Evolutionary conservation across 2,113 vertebrate species (phyloP).

Genomic region (Rhea pennata): DNA sequence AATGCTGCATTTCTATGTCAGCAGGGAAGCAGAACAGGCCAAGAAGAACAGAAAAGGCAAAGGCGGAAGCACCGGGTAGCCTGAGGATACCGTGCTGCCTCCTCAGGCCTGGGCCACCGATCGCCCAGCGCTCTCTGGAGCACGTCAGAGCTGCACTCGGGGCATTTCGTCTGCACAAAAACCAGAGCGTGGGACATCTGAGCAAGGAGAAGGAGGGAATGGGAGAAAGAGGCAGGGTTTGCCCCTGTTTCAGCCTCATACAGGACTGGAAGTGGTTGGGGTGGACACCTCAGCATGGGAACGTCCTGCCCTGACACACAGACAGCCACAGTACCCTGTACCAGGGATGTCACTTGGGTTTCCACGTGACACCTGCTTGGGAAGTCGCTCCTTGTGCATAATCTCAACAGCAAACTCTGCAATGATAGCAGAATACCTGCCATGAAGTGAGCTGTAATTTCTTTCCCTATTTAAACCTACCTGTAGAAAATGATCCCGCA

Average conservation of each 20-base stretch:
- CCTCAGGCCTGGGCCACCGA: not conserved
- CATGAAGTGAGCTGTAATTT: conserved; percentile 1
- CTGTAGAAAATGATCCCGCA: conserved; percentile 37
- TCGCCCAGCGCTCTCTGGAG: no score
- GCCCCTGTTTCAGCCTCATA: not conserved
- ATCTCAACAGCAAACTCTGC: not conserved
- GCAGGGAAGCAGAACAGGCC: not conserved
- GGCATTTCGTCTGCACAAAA: no score
- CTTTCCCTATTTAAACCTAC: conserved; percentile 20
- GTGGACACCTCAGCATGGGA: no score
- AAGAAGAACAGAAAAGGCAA: not conserved
- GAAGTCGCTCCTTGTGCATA: not conserved
- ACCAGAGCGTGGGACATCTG: no score
- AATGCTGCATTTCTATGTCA: not conserved
- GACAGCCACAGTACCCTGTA: not conserved
- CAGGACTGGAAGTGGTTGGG: not conserved
- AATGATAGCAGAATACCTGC: conserved; percentile 20
- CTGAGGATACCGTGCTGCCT: not conserved
- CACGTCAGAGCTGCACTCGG: not conserved
- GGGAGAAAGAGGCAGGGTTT: no score
- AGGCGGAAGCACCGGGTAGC: fast-evolving
- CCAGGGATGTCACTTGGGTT: not conserved
- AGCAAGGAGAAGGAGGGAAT: no score
- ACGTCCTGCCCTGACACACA: not conserved
- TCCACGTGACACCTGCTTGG: fast-evolving